Percentiles rank a stretch among this genome's conserved stretches.
These are phyloP conservation scores for Lates calcarifer DNA, from an alignment of 2,113 vertebrate genomes.

Conservation along the genomic window DNA sequence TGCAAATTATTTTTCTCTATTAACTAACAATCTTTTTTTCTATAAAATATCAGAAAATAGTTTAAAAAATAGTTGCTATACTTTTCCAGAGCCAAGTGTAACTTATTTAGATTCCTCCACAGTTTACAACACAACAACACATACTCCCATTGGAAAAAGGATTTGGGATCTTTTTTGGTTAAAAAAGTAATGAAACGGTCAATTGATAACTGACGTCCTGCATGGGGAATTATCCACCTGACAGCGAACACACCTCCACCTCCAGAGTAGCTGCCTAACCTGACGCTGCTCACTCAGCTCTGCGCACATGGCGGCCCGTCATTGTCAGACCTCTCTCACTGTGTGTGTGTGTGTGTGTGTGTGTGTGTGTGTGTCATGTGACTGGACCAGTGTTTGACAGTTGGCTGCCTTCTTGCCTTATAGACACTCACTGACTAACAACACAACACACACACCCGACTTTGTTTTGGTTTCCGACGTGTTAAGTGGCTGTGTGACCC, in stretches of 20 bases:
- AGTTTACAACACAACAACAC: neutral
- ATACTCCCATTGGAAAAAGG: neutral
- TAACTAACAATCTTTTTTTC: neutral
- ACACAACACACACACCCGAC: constrained; percentile 5
- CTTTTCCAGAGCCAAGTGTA: too few relatives aligned
- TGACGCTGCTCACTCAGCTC: neutral
- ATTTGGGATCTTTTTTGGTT: too few relatives aligned
- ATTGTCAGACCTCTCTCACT: constrained; percentile 44
- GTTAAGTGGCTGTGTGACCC: constrained; percentile 48
- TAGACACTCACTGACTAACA: constrained; percentile 59
- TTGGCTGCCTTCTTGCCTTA: constrained; percentile 40
- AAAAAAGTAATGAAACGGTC: too few relatives aligned
- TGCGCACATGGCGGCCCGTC: neutral
- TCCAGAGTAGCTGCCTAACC: neutral
- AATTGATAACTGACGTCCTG: too few relatives aligned
- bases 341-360: neutral
- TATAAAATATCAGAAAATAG: too few relatives aligned
- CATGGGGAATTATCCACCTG: too few relatives aligned
- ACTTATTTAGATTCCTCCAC: neutral
- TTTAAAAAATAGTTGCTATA: too few relatives aligned
- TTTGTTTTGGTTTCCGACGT: neutral
- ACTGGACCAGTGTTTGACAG: constrained; percentile 29
- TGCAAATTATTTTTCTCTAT: neutral
- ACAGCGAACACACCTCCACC: neutral
- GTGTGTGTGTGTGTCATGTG: neutral